Conservation (phyloP, 2,113 vertebrate genomes). For the Vanacampus margaritifer region DNA sequence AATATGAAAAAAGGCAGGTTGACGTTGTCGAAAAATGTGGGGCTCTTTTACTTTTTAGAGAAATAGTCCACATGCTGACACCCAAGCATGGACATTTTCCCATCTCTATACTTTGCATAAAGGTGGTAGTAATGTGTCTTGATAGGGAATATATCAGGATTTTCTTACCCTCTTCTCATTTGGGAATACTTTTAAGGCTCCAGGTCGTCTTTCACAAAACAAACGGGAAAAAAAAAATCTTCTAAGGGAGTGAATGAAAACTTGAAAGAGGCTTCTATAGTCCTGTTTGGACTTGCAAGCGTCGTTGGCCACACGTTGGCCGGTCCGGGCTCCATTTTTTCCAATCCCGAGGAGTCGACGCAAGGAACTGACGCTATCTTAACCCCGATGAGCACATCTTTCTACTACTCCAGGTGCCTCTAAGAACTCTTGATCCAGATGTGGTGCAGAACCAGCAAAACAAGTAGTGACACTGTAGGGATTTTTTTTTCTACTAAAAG, state of each 20-base stretch:
- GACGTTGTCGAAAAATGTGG: background rate
- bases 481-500: slow-evolving; percentile 56
- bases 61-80: background rate
- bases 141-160: slow-evolving; percentile 34
- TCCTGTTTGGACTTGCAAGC: slow-evolving; percentile 34
- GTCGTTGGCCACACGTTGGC: slow-evolving; percentile 39
- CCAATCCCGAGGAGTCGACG: slow-evolving; percentile 55
- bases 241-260: slow-evolving; percentile 21
- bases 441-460: slow-evolving; percentile 72
- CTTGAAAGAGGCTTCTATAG: slow-evolving; percentile 22
- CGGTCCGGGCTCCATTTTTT: slow-evolving; percentile 35
- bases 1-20: slow-evolving; percentile 16
- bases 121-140: slow-evolving; percentile 31
- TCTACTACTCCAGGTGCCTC: slow-evolving; percentile 72
- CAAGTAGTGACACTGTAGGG: slow-evolving; percentile 63
- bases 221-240: slow-evolving; percentile 16
- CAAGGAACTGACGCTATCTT: slow-evolving; percentile 64
- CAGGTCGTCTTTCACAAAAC: slow-evolving; percentile 33
- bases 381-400: slow-evolving; percentile 73
- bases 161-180: slow-evolving; percentile 39
- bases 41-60: background rate
- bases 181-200: slow-evolving; percentile 39
- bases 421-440: slow-evolving; percentile 67
- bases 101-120: slow-evolving; percentile 33
- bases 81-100: background rate